Conservation (phyloP, 2,797 vertebrate genomes). For the Geotrypetes seraphini region DNA sequence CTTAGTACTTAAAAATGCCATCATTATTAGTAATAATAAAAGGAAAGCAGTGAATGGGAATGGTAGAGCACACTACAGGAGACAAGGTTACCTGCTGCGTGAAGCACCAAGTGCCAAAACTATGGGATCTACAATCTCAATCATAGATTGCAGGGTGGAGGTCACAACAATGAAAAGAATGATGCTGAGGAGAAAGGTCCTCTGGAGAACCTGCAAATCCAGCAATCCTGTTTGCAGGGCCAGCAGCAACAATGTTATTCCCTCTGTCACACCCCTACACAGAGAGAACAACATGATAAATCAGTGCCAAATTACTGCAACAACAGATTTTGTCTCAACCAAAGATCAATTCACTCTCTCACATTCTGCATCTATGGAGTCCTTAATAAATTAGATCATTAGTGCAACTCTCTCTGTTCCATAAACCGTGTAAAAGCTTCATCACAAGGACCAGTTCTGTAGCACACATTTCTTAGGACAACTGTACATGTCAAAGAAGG, state of each 20-base stretch:
- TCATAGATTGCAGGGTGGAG: constrained; percentile 80
- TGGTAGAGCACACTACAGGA: accelerated
- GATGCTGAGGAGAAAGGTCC: constrained; percentile 83
- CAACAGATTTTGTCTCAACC: too few relatives aligned
- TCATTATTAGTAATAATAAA: too few relatives aligned
- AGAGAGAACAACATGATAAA: not conserved
- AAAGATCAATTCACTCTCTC: too few relatives aligned
- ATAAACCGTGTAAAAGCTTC: too few relatives aligned
- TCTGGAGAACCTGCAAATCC: constrained; percentile 69
- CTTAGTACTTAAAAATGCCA: too few relatives aligned
- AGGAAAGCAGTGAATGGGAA: too few relatives aligned
- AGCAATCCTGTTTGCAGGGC: constrained; percentile 78
- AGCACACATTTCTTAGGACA: too few relatives aligned
- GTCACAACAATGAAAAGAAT: constrained; percentile 84
- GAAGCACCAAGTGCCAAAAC: constrained; percentile 74
- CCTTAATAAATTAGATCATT: not conserved
- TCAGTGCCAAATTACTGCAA: not conserved
- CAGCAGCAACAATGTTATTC: constrained; percentile 72
- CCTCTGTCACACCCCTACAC: constrained; percentile 73
- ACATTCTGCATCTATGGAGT: too few relatives aligned
- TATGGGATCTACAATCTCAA: constrained; percentile 74
- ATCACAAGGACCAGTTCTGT: too few relatives aligned
- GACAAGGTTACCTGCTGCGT: constrained; percentile 55
- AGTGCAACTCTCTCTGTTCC: too few relatives aligned
- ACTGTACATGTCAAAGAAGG: too few relatives aligned